Percentiles rank a stretch among this genome's conserved stretches.
Evolutionary conservation across 2,888 invertebrate genomes (phyloP).

Genomic region (Limnephilus lunatus): DNA sequence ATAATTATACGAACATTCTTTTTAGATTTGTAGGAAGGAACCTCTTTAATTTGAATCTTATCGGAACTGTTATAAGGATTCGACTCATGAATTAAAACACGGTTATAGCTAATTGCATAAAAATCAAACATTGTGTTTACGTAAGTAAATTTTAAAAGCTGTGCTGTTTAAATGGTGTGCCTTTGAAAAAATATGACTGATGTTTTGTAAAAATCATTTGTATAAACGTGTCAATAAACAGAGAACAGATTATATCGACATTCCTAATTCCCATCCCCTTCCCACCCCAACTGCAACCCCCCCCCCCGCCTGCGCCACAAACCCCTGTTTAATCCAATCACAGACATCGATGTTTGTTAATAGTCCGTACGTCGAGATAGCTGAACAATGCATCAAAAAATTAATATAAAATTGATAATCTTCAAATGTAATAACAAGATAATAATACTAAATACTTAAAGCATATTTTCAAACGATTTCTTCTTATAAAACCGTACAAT

Average conservation of each 20-base stretch:
- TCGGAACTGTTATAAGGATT: too few species aligned
- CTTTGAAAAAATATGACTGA: neutral
- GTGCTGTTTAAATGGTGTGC: neutral
- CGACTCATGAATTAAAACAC: too few species aligned
- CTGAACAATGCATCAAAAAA: constrained; percentile 56
- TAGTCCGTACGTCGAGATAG: constrained; percentile 67
- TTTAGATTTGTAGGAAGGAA: too few species aligned
- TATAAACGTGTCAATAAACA: constrained; percentile 42
- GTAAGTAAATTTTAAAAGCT: neutral
- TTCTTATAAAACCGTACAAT: neutral
- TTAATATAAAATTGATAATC: neutral
- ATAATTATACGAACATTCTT: too few species aligned
- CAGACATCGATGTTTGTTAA: constrained; percentile 67
- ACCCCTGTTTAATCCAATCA: constrained; percentile 64
- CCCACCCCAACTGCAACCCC: constrained; percentile 63
- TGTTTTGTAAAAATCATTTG: constrained; percentile 10
- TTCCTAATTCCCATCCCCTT: neutral
- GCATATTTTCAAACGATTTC: neutral
- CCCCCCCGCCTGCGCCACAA: constrained; percentile 65
- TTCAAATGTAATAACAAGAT: neutral
- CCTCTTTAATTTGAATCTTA: too few species aligned
- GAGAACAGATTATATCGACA: constrained; percentile 52
- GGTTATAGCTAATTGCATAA: neutral
- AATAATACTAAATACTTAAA: neutral
- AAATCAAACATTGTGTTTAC: neutral